Evolutionary conservation across 2,797 vertebrate species (phyloP), one percentile per base, ranked within the genome.

Genomic region (Argyrosomus regius): DNA sequence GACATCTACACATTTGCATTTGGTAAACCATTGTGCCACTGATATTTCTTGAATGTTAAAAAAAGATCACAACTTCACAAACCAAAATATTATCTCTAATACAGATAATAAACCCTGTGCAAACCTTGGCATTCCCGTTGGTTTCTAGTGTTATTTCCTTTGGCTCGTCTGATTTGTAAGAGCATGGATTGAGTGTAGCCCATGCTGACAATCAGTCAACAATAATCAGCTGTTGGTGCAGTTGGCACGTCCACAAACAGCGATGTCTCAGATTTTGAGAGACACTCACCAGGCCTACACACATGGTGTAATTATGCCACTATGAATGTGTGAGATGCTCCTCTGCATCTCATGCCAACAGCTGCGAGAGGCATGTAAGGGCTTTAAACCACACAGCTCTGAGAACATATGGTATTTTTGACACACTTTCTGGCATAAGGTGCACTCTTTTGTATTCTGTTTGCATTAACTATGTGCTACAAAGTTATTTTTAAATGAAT

Each of bases 231-330:
- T 75, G 60, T 62, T 7, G 61, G 18, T 81, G 63, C 72, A 69
- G 31, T 66, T 77, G 70, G 61, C 82, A 72, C 50, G 43, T 64
- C 45, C 49, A 63, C 48, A 84, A 77, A 84, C 35, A 80, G 39
- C 17, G 1, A 28, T 53, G 71, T 80, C 75, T 83, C 28, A 60
- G 1, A 76, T 77, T 81, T 49, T 59, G 43, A 77, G 63, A 78
- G 67, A 73, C 35, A 50, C 59, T 73, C 61, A 77, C 45, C 49
- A 70, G 76, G 35, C 72, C 73, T 64, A 24, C 65, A 82, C 75
- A 82, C 81, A 87, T 77, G 74, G 35, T 77, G 43, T 74, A 81
- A 80, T 88, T 84, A 89, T 78, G 39, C 49, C 35, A 49, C 60
- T 74, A 26, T 2, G 14, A 76, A 77, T 6, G 10, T 64, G 54